These are phyloP conservation scores for Papilio glaucus DNA, from an alignment of 1,140 invertebrate species.

Conservation along the genomic window DNA sequence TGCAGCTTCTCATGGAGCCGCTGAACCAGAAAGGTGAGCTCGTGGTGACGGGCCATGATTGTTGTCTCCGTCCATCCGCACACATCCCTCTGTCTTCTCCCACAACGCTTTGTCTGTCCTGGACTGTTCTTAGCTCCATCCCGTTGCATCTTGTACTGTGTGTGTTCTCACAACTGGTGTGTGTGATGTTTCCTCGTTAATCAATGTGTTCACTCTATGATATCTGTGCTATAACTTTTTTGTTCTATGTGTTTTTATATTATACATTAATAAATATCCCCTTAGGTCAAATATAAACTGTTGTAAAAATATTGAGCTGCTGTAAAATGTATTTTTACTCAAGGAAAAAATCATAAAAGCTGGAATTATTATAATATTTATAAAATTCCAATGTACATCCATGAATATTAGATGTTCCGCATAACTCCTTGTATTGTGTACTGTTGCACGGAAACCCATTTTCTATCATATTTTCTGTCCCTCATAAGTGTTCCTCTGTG, in stretches of 20 bases:
- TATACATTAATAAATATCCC: not conserved
- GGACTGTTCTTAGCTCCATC: slow-evolving; percentile 44
- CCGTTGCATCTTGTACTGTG: slow-evolving; percentile 26
- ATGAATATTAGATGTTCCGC: not conserved
- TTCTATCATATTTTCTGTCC: not conserved
- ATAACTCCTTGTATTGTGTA: slow-evolving; percentile 6
- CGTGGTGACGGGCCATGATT: slow-evolving; percentile 62
- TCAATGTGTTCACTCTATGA: slow-evolving; percentile 14
- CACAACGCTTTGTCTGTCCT: slow-evolving; percentile 36
- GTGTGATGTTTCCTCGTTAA: not conserved
- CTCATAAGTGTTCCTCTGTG: not conserved
- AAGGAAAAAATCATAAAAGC: not conserved
- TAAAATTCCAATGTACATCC: not conserved
- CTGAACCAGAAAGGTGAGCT: slow-evolving; percentile 79
- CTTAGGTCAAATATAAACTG: too few species aligned
- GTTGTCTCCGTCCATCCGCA: slow-evolving; percentile 60
- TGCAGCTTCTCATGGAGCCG: slow-evolving; percentile 74
- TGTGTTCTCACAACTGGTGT: slow-evolving; percentile 5
- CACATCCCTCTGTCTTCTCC: slow-evolving; percentile 53
- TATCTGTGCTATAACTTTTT: slow-evolving; percentile 4
- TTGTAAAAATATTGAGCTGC: too few species aligned
- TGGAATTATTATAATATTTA: too few species aligned
- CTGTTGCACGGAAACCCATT: slow-evolving; percentile 16
- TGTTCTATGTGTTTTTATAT: not conserved
- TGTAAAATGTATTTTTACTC: too few species aligned